phyloP scores from a whole-genome alignment of 2,797 vertebrate genomes.

The Thripadectes ignobilis region DNA sequence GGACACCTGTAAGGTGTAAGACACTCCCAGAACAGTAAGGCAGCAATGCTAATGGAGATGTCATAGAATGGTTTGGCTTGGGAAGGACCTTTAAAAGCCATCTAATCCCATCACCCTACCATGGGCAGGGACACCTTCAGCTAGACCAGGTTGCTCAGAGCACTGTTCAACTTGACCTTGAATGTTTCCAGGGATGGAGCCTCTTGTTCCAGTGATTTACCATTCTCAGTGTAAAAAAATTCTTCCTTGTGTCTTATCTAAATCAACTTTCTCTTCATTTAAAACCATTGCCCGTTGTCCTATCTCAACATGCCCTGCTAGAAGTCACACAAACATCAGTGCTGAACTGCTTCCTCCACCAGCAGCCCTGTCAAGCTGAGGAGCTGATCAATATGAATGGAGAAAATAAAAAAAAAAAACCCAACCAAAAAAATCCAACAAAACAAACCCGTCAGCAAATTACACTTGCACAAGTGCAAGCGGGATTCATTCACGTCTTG shows the following conservation, averaged over 20 bases:
- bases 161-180: not conserved
- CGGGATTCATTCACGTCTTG: not conserved
- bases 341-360: not conserved
- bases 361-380: not conserved
- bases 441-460: slow-evolving; percentile 29
- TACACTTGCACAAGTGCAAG: not conserved
- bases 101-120: not conserved
- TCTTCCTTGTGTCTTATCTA: too few species aligned
- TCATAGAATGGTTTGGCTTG: not conserved
- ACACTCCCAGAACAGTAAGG: not conserved
- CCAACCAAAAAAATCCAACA: not conserved
- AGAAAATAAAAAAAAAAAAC: not conserved
- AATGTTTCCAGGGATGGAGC: not conserved
- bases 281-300: not conserved
- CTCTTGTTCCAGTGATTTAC: not conserved
- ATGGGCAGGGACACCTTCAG: not conserved
- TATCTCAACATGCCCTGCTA: not conserved
- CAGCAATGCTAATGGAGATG: not conserved
- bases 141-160: not conserved
- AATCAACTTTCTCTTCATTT: not conserved
- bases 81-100: not conserved
- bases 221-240: not conserved
- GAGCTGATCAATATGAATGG: slow-evolving; percentile 10
- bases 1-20: not conserved
- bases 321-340: fast-evolving